Base-by-base conservation (phyloP, 2,888 invertebrate species). In the Macrosoma leucophasiata region DNA sequence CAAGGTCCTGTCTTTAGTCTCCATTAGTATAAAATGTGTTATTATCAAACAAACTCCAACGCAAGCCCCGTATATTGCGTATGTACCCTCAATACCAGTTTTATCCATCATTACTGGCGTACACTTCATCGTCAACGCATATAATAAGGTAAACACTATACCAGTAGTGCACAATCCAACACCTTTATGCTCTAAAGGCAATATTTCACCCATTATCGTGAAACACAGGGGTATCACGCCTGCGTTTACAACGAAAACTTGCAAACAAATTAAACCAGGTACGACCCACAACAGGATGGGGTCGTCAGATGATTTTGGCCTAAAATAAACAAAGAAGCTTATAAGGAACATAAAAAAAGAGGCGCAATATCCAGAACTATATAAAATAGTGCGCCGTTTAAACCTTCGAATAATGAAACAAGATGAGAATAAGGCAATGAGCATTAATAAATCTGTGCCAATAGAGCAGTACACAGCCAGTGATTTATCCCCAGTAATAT, bases 1-100 rank as follows among this genome's bases (percentile, higher is more conserved):
- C 15, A 68, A 41, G 0, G 59, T 57, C 33, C 44, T 64, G 26
- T 62, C 60, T 36, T 66, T 68, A 2, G 68, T 68, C 44, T 69
- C 69, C n/a, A 62, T 63, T 12, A 69, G 21, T 12, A 62, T 41
- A 27, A 47, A 56, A 39, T 55, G 55, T 22, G 67, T 39, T 14
- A 55, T 9, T 2, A 49, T 5, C 2, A 62, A 41, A 41, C 59
- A 54, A 3, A 55, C 6, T 7, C 42, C 25, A 12, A 66, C 40
- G 25, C 38, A 30, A 0, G 48, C 6, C 2, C 53, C 64, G 20
- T 50, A 60, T 5, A 52, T 47, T 4, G 35, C 35, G 39, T 48
- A 62, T 1, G 49, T 50, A 1, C 55, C 50, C 3, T 43, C 36
- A 2, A 60, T 14, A 5, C 54, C 52, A 2, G 41, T 46, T 8